phyloP scores from a whole-genome alignment of 2,888 invertebrate species.

The Melanotus villosus region DNA sequence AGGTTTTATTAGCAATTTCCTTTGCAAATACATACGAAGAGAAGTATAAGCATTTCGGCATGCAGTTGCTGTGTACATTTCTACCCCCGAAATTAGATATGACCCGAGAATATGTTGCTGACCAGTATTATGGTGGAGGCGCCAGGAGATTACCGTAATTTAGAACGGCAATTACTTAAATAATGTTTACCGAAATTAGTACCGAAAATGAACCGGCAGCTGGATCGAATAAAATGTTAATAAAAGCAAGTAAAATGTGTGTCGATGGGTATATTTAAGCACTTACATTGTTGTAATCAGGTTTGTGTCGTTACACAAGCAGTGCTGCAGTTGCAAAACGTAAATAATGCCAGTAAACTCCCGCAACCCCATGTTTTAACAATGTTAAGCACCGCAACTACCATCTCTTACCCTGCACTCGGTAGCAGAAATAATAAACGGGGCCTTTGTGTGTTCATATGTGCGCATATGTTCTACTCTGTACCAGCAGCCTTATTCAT shows the following conservation, averaged over 20 bases:
- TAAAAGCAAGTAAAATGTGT: neutral
- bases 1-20: too few relatives aligned
- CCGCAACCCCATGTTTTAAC: slow-evolving; percentile 39
- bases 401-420: slow-evolving; percentile 33
- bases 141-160: too few relatives aligned
- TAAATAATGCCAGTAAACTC: slow-evolving; percentile 36
- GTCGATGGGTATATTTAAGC: neutral
- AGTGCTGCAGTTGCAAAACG: slow-evolving; percentile 36
- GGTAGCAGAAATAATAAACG: slow-evolving; percentile 41
- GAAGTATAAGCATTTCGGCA: too few relatives aligned
- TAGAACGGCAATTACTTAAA: too few relatives aligned
- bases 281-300: neutral
- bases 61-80: too few relatives aligned
- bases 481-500: slow-evolving; percentile 26
- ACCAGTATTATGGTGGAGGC: too few relatives aligned
- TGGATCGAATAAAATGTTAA: too few relatives aligned
- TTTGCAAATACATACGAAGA: too few relatives aligned
- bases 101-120: too few relatives aligned
- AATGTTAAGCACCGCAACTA: slow-evolving; percentile 35
- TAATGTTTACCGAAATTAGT: too few relatives aligned
- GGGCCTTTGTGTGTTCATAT: slow-evolving; percentile 27
- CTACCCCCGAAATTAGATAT: too few relatives aligned
- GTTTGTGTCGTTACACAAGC: slow-evolving; percentile 25
- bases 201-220: too few relatives aligned
- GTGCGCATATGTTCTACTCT: slow-evolving; percentile 27